phyloP scores from a whole-genome alignment of 2,888 invertebrate genomes.

The Chrysotoxum bicinctum region DNA sequence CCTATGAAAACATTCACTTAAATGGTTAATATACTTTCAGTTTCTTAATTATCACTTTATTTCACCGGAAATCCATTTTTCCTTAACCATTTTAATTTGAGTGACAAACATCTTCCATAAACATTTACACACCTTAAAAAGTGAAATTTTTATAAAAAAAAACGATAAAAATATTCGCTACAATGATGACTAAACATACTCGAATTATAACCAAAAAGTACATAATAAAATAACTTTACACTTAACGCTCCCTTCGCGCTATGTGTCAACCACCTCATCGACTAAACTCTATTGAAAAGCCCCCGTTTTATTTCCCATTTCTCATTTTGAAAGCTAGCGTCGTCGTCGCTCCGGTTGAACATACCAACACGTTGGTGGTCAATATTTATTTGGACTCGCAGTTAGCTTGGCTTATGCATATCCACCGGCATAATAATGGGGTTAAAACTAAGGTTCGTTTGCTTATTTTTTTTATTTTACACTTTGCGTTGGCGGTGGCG shows the following conservation, averaged over 20 bases:
- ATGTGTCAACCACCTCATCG: conserved; percentile 58
- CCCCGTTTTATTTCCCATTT: conserved; percentile 47
- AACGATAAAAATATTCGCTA: conserved; percentile 31
- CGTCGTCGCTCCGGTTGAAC: conserved; percentile 28
- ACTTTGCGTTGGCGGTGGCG: not conserved
- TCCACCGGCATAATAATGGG: conserved; percentile 42
- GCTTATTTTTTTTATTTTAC: not conserved
- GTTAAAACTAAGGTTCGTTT: conserved; percentile 12
- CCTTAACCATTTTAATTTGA: conserved; percentile 6
- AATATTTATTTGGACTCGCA: conserved; percentile 17
- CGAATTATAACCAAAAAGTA: not conserved
- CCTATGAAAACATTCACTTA: no score
- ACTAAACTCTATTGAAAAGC: conserved; percentile 1
- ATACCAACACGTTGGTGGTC: conserved; percentile 65
- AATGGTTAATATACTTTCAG: not conserved
- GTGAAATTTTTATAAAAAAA: conserved; percentile 59
- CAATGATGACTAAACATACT: conserved; percentile 48
- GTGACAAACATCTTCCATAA: conserved; percentile 34
- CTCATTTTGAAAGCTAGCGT: conserved; percentile 57
- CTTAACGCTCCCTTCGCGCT: conserved; percentile 42
- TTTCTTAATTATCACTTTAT: not conserved
- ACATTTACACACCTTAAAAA: conserved; percentile 67
- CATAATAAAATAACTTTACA: conserved; percentile 18
- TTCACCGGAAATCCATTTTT: not conserved
- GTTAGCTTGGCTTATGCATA: conserved; percentile 41